Evolutionary conservation across 2,888 invertebrate genomes (phyloP).

Genomic region (Metallyticus violacea): DNA sequence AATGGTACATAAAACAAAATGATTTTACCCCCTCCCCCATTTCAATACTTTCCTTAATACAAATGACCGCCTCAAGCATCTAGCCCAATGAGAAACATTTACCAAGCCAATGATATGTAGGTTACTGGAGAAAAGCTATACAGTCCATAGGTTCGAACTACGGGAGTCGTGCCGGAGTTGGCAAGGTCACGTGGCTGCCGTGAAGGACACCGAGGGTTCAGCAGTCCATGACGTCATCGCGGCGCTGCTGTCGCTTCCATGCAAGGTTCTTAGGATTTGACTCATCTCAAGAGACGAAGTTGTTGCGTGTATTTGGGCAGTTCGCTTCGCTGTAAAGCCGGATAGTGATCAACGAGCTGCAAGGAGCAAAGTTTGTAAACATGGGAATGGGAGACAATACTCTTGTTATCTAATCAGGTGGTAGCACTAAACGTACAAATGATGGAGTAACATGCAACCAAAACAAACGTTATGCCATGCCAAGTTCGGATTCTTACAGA

Average conservation of each 20-base stretch:
- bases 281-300: not conserved
- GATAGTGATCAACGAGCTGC: not conserved
- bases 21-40: not conserved
- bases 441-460: too few species aligned
- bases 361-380: too few species aligned
- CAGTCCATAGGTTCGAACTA: not conserved
- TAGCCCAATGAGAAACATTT: not conserved
- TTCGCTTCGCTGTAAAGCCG: not conserved
- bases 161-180: not conserved
- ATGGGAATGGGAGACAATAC: not conserved
- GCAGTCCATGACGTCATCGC: not conserved
- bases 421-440: too few species aligned
- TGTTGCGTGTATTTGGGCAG: not conserved
- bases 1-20: too few species aligned
- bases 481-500: too few species aligned
- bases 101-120: not conserved
- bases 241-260: not conserved
- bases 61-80: too few species aligned
- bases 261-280: not conserved
- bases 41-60: too few species aligned
- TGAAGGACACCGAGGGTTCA: not conserved
- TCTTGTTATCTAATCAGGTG: not conserved
- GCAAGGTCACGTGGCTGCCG: not conserved
- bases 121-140: not conserved
- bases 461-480: too few species aligned